Percentiles rank a stretch among this genome's conserved stretches.
Evolutionary conservation across 2,888 invertebrate species (phyloP).

Genomic region (Xanthia icteritia): DNA sequence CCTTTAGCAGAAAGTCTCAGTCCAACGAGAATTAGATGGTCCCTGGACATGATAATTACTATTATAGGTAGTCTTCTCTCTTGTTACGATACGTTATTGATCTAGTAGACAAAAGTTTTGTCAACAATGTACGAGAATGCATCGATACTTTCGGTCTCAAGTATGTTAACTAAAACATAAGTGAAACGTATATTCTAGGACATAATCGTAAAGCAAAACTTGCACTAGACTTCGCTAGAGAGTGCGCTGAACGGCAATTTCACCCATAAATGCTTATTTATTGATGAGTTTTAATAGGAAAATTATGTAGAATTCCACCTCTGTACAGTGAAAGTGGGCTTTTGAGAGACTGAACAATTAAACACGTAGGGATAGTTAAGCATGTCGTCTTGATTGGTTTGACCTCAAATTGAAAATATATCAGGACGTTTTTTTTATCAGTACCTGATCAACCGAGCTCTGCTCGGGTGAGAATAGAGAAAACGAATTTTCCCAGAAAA

Average conservation of each 20-base stretch:
- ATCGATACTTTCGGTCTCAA: conserved; percentile 2
- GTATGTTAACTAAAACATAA: conserved; percentile 14
- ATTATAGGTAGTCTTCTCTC: background rate
- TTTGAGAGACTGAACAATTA: background rate
- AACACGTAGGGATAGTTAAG: background rate
- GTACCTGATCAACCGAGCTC: too few species aligned
- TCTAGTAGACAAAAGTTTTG: background rate
- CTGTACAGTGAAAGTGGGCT: conserved; percentile 2
- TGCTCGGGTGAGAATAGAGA: too few species aligned
- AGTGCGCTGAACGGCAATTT: conserved; percentile 26
- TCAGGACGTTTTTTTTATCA: background rate
- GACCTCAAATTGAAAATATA: background rate
- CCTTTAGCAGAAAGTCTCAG: background rate
- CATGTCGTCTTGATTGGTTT: background rate
- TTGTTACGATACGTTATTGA: background rate
- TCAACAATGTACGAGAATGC: background rate
- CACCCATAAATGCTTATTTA: conserved; percentile 46
- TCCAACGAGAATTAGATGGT: background rate
- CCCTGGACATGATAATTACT: background rate
- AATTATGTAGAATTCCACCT: conserved; percentile 7
- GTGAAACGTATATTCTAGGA: conserved; percentile 18
- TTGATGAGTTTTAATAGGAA: conserved; percentile 18
- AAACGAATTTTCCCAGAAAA: too few species aligned
- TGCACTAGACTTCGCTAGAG: conserved; percentile 6
- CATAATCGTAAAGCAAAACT: conserved; percentile 34